Base-by-base conservation (phyloP, 2,113 vertebrate genomes). In the Nannobrachium achirus region DNA sequence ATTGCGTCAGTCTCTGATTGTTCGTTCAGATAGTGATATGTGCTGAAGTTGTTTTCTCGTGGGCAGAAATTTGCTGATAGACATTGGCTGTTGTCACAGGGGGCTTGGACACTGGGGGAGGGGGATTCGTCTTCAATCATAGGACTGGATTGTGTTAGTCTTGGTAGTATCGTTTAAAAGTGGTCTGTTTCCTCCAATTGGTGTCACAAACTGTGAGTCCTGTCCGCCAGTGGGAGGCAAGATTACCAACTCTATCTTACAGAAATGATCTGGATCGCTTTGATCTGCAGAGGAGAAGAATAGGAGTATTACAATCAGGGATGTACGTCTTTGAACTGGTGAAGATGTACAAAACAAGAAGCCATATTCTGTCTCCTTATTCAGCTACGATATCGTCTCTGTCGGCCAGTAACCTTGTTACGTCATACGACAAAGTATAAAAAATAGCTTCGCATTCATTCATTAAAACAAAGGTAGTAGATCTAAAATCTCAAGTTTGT, bases 1-100 rank as follows among this genome's bases (percentile, higher is more conserved):
- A 95, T 93, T 89, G 83, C 93, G 88, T 93, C 93, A 94, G 95
- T 97, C 95, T 98, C 94, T 96, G 97, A 99, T 98, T 98, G 97
- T 98, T 96, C 95, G 93, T 93, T 92, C 93, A 93, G 91, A 95
- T 93, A 92, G 89, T 90, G 92, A 93, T 91, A 92, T 90, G 95
- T 86, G 93, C 94, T 93, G 85, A 92, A 88, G 78, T 82, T 4
- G 25, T 86, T 80, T 70, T 75, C 81, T 92, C 76, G 76, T 18
- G 92, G 94, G 93, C 82, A 93, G 90, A 92, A 88, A 88, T 92
- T 92, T 93, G 93, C 93, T 90, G 88, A 93, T 92, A 91, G 57
- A 83, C 90, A 93, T 89, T 88, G 92, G 92, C 92, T 89, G 90
- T 92, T 89, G 80, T 92, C 90, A 89, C 92, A 84, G 79, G 80